These are phyloP conservation scores for Macrotrachela quadricornifera DNA, from an alignment of 1,140 invertebrate species.

Conservation along the genomic window DNA sequence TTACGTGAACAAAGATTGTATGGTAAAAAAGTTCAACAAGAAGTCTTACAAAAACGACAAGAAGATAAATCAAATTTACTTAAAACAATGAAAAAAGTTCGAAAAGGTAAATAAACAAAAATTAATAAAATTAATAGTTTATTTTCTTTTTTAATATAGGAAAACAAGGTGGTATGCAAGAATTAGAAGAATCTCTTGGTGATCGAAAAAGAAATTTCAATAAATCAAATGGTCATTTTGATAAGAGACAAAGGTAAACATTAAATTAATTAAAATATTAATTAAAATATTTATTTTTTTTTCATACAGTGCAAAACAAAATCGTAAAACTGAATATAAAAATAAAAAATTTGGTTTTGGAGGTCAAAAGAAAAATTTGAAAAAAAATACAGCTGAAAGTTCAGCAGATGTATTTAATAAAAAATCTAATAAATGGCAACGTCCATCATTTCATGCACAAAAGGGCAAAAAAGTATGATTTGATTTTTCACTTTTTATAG, in stretches of 20 bases:
- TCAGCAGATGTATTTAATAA: conserved; percentile 11
- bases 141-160: conserved; percentile 6
- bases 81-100: conserved; percentile 3
- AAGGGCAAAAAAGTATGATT: too few species aligned
- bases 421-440: conserved; percentile 2
- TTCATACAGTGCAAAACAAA: conserved; percentile 13
- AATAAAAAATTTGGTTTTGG: conserved; percentile 80
- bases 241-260: background rate
- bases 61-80: conserved; percentile 3
- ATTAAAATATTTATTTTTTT: too few species aligned
- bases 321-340: conserved; percentile 40
- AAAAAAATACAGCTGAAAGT: conserved; percentile 64
- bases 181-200: background rate
- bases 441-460: too few species aligned
- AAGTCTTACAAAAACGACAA: background rate
- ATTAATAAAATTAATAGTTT: background rate
- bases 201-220: background rate
- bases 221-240: conserved; percentile 13
- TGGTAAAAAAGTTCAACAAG: conserved; percentile 5
- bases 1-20: conserved; percentile 5
- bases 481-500: too few species aligned
- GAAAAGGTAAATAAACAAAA: conserved; percentile 3
- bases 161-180: conserved; percentile 6
- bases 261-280: too few species aligned
- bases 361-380: conserved; percentile 70